phyloP scores from a whole-genome alignment of 1,140 invertebrate species.

The Bursaphelenchus mucronatus region DNA sequence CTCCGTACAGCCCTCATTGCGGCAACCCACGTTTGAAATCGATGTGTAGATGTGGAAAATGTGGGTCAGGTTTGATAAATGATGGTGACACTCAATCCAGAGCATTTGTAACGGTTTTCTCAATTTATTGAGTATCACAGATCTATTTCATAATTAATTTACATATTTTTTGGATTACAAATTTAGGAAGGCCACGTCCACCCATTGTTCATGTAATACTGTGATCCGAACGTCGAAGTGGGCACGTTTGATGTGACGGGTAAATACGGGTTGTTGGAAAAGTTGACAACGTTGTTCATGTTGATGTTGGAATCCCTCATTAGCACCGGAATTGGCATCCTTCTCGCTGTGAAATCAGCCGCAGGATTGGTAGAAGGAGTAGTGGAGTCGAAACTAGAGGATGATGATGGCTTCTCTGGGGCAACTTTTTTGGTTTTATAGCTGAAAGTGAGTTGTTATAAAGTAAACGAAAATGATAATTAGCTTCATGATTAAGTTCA shows the following conservation, averaged over 20 bases:
- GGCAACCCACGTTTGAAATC: too few relatives aligned
- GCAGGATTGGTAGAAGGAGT: neutral
- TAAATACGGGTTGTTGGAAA: neutral
- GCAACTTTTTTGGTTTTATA: conserved; percentile 21
- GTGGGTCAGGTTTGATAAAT: too few relatives aligned
- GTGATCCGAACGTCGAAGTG: neutral
- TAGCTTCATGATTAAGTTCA: conserved; percentile 8
- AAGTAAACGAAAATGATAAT: neutral
- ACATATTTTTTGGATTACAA: too few relatives aligned
- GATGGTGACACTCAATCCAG: too few relatives aligned
- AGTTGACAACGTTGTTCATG: neutral
- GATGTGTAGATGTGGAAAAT: too few relatives aligned
- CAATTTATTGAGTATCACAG: too few relatives aligned
- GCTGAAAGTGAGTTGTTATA: conserved; percentile 7
- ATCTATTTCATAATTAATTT: too few relatives aligned
- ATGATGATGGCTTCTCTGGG: conserved; percentile 15
- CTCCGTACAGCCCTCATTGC: too few relatives aligned
- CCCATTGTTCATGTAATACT: conserved; percentile 9
- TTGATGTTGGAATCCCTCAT: neutral
- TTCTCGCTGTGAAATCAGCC: neutral
- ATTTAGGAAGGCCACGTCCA: neutral
- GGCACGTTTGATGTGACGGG: neutral
- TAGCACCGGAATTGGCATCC: conserved; percentile 4
- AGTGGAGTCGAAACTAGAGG: neutral
- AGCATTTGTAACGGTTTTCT: too few relatives aligned